Conservation (phyloP, 2,888 invertebrate genomes). For the Dione juno region DNA sequence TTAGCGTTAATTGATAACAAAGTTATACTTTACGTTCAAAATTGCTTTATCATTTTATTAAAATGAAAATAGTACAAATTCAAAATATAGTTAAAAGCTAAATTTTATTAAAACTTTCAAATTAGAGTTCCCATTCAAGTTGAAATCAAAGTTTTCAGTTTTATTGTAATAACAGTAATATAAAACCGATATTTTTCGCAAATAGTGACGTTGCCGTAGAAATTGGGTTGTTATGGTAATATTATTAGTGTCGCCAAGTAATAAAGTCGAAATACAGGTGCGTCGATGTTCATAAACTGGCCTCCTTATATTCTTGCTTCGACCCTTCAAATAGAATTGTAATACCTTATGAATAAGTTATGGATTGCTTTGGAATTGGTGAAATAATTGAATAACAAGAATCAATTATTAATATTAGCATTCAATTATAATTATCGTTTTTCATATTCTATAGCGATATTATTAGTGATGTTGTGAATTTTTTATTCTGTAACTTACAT, state of each 20-base stretch:
- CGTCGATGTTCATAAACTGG: conserved; percentile 40
- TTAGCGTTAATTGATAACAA: no score
- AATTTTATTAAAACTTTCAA: neutral
- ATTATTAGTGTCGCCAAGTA: conserved; percentile 45
- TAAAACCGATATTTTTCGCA: conserved; percentile 27
- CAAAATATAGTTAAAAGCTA: neutral
- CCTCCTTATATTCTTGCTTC: conserved; percentile 22
- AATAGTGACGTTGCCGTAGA: conserved; percentile 37
- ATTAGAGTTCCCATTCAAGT: neutral
- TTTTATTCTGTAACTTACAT: no score
- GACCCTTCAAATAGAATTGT: conserved; percentile 27
- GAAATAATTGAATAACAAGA: neutral
- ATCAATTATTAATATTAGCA: neutral
- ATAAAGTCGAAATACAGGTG: conserved; percentile 42
- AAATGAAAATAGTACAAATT: no score
- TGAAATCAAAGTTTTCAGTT: neutral
- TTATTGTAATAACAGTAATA: conserved; percentile 1
- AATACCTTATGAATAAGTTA: conserved; percentile 28
- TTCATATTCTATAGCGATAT: neutral
- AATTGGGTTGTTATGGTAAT: conserved; percentile 55
- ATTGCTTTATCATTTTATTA: no score
- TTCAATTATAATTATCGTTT: neutral
- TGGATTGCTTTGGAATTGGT: neutral
- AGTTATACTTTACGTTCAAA: no score
- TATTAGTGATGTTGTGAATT: no score